phyloP scores from a whole-genome alignment of 2,797 vertebrate species.

The Hippocampus kuda region DNA sequence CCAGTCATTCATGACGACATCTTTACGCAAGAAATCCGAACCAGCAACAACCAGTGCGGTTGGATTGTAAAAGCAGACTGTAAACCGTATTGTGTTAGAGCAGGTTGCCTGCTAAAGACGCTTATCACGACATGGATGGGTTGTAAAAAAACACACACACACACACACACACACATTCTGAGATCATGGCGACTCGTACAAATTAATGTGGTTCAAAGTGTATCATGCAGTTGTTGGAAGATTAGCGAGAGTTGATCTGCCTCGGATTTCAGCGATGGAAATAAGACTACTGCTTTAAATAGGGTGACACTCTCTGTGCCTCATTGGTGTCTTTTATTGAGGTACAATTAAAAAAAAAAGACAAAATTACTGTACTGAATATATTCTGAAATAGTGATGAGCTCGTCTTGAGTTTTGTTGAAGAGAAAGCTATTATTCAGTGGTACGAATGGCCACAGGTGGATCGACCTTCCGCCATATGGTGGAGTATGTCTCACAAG shows the following conservation, averaged over 20 bases:
- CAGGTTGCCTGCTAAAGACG: background rate
- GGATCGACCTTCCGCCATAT: no score
- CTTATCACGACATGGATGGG: constrained; percentile 1
- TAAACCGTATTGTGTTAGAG: constrained; percentile 5
- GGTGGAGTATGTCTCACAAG: no score
- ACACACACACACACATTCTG: no score
- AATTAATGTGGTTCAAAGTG: constrained; percentile 37
- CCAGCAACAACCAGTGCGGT: background rate
- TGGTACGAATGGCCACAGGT: no score
- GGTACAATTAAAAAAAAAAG: no score
- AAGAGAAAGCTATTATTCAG: no score
- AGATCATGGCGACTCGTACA: background rate
- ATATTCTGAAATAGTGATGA: no score
- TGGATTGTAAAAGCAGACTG: background rate
- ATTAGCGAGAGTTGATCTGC: background rate
- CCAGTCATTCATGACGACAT: background rate
- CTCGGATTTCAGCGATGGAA: background rate
- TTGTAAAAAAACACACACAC: background rate
- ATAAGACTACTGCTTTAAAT: background rate
- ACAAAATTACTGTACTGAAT: no score
- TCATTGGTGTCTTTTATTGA: no score
- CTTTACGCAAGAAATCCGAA: background rate
- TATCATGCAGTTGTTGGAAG: background rate
- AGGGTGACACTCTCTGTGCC: no score
- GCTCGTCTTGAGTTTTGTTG: background rate